Conservation (phyloP, 1,140 invertebrate genomes). For the Lasaia peninsularis region DNA sequence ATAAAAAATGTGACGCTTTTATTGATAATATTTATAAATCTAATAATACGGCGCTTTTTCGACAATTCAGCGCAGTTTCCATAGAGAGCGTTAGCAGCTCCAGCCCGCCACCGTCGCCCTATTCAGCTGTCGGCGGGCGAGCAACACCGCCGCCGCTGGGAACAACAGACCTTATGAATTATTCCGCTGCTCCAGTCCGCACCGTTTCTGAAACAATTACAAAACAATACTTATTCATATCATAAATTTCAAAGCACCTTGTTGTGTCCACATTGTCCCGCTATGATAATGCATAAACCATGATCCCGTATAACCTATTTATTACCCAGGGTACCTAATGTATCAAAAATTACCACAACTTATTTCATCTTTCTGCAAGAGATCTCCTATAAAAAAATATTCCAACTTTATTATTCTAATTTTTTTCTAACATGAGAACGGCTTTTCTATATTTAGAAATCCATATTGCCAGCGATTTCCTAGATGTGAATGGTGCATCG, state of each 20-base stretch:
- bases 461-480: no score
- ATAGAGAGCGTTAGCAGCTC: constrained; percentile 41
- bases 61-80: no score
- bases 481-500: no score
- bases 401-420: no score
- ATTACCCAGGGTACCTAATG: not conserved
- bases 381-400: no score
- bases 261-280: constrained; percentile 24
- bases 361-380: no score
- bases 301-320: not conserved
- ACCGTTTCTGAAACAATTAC: constrained; percentile 65
- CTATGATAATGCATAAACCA: constrained; percentile 12
- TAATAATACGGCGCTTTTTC: constrained; percentile 16
- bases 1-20: no score
- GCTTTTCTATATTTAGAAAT: no score
- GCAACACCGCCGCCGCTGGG: constrained; percentile 55
- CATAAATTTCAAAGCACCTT: constrained; percentile 64
- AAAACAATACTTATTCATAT: constrained; percentile 71
- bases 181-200: constrained; percentile 48
- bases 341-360: no score
- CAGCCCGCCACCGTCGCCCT: constrained; percentile 54
- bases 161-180: constrained; percentile 66
- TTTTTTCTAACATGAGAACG: no score
- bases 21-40: no score
- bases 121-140: constrained; percentile 68